Evolutionary conservation across 2,888 invertebrate genomes (phyloP), one percentile per base, ranked within the genome.

Genomic region (Thyatira batis): DNA sequence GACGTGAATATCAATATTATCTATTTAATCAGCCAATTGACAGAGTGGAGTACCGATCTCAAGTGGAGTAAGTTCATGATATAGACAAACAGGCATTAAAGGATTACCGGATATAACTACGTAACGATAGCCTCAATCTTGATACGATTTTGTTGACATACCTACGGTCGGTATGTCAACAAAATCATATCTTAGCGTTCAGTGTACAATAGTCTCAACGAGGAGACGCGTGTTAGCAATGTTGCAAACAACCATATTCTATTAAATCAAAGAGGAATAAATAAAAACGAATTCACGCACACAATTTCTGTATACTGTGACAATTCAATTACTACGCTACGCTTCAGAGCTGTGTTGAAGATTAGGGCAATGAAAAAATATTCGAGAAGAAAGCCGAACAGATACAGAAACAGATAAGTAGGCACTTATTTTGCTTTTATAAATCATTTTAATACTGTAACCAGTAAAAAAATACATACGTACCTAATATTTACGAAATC

Each of bases 351-450:
- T 74, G 70, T 71, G 69, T 66, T 70, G 64, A 70, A 76, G 76
- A 78, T 82, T 79, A 82, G 68, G 80, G 84, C 81, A 76, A 89
- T 88, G 87, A 85, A 78, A 85, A 86, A 80, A 79, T 78, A 71
- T 76, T 80, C 65, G 60, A 82, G 76, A 67, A 82, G 79, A 75
- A 87, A 80, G 73, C 58, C 72, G 60, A 76, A 64, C 59, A 73
- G 71, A 60, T 74, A 65, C 72, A 55, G 50, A 57, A 57, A 82
- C 79, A 76, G 69, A 80, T 71, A 85, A 85, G 87, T 86, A 60
- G 49, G 81, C 45, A 53, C 44, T 61, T 46, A 51, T 67, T 52
- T 52, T 57, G 33, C 28, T 44, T 44, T 17, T 44, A 20, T 44
- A n/a, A 20, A 13, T 13, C 33, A 11, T 4, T 33, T 33, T n/a